Conservation (phyloP, 2,797 vertebrate genomes). For the Aplochiton taeniatus region DNA sequence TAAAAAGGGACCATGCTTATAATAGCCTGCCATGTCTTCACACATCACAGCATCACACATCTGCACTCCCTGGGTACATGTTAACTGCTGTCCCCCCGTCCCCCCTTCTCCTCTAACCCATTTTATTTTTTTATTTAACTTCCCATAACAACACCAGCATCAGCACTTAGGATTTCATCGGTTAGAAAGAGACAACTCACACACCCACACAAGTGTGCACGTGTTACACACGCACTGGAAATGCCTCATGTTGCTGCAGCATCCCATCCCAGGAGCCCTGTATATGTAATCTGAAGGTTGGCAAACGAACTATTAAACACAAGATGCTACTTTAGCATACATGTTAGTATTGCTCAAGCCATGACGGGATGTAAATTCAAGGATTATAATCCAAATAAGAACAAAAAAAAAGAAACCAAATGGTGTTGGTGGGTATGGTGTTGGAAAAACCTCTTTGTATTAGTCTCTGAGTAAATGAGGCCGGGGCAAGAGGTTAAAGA, state of each 20-base stretch:
- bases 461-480: slow-evolving; percentile 36
- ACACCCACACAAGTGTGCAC: slow-evolving; percentile 13
- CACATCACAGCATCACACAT: slow-evolving; percentile 68
- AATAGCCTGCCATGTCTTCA: slow-evolving; percentile 68
- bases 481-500: slow-evolving; percentile 15
- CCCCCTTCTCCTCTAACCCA: slow-evolving; percentile 23
- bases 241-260: slow-evolving; percentile 36
- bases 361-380: background rate
- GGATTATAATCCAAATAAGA: too few relatives aligned
- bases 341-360: background rate
- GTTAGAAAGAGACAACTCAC: slow-evolving; percentile 56
- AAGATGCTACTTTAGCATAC: slow-evolving; percentile 28
- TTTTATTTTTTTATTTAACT: slow-evolving; percentile 61
- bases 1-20: slow-evolving; percentile 63
- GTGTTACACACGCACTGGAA: slow-evolving; percentile 39
- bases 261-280: slow-evolving; percentile 35
- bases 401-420: too few relatives aligned
- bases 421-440: slow-evolving; percentile 30
- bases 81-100: slow-evolving; percentile 45
- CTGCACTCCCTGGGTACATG: slow-evolving; percentile 50
- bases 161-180: slow-evolving; percentile 66
- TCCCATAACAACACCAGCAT: slow-evolving; percentile 57
- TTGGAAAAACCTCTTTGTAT: slow-evolving; percentile 36
- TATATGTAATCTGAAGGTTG: slow-evolving; percentile 54
- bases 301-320: slow-evolving; percentile 33